Evolutionary conservation across 2,888 invertebrate species (phyloP).

Genomic region (Diarsia brunnea): DNA sequence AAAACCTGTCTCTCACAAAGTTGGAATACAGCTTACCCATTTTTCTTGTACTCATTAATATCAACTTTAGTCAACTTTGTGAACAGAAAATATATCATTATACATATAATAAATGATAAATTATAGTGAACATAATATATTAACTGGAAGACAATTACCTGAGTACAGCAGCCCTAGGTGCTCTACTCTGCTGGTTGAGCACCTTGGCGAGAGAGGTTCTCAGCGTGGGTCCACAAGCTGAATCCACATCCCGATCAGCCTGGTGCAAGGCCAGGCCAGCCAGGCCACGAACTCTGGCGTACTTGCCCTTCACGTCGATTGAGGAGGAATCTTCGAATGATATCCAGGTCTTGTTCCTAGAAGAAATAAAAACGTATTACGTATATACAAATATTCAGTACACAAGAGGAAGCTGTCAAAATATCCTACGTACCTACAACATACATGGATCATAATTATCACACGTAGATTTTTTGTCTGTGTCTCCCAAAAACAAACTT

Average conservation of each 20-base stretch:
- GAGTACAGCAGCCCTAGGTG: slow-evolving; percentile 92
- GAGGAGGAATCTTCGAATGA: slow-evolving; percentile 94
- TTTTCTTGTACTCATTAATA: no score
- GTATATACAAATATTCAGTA: not conserved
- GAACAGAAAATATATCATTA: no score
- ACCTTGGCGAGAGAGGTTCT: slow-evolving; percentile 88
- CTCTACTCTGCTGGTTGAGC: slow-evolving; percentile 91
- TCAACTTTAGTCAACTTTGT: no score
- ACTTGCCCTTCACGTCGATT: slow-evolving; percentile 94
- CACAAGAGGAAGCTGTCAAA: not conserved
- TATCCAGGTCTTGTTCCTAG: slow-evolving; percentile 93
- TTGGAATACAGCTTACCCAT: no score
- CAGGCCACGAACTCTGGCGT: slow-evolving; percentile 93
- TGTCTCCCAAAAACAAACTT: not conserved
- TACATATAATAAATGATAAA: no score
- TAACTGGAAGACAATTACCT: slow-evolving; percentile 75
- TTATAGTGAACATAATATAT: no score
- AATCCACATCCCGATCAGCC: slow-evolving; percentile 91
- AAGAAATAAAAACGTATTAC: not conserved
- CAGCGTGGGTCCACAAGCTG: slow-evolving; percentile 88
- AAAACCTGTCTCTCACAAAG: no score
- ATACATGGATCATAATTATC: no score
- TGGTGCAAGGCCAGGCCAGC: slow-evolving; percentile 92
- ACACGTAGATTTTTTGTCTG: not conserved
- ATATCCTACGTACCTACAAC: no score